phyloP scores from a whole-genome alignment of 2,888 invertebrate species.

The Hesperia comma region DNA sequence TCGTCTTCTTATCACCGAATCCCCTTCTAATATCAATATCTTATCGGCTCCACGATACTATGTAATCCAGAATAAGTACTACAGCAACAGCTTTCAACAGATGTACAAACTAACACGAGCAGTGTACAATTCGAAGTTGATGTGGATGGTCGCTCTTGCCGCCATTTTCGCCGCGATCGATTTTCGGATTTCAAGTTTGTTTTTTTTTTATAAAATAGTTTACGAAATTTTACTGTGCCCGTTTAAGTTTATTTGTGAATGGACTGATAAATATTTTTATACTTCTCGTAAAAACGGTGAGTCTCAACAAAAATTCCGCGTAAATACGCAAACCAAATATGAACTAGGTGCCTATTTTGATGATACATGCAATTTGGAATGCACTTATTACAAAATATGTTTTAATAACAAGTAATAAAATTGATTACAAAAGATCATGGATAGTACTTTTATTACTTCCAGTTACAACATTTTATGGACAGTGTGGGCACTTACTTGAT shows the following conservation, averaged over 20 bases:
- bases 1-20: constrained; percentile 16
- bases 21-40: constrained; percentile 26
- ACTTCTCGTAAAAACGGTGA: not conserved
- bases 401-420: too few species aligned
- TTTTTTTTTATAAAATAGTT: constrained; percentile 1
- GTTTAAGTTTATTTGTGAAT: not conserved
- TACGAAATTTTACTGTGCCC: constrained; percentile 14
- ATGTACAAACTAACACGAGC: not conserved
- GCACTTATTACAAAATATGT: too few species aligned
- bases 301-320: not conserved
- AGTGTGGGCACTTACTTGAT: too few species aligned
- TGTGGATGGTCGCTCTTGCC: constrained; percentile 20
- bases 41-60: constrained; percentile 26
- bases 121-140: constrained; percentile 22
- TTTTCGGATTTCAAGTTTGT: constrained; percentile 10
- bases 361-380: too few species aligned
- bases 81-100: constrained; percentile 11
- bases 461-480: too few species aligned
- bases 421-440: too few species aligned
- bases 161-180: constrained; percentile 16
- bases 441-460: too few species aligned
- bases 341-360: not conserved
- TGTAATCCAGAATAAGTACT: constrained; percentile 25
- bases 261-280: too few species aligned
- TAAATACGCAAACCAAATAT: not conserved